Conservation (phyloP, 2,888 invertebrate species). For the Pterobdella sp. region DNA sequence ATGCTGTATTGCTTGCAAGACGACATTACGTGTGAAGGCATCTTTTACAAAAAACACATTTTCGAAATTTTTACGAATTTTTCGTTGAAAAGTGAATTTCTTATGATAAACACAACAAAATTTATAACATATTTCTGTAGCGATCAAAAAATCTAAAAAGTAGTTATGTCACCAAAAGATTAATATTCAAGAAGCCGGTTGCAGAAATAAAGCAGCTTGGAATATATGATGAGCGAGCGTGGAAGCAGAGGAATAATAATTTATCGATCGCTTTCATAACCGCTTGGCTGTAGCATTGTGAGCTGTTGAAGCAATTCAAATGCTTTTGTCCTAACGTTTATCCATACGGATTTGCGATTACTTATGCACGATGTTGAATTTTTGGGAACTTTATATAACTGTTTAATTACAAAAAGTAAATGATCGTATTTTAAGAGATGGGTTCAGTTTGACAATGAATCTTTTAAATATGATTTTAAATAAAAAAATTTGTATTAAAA, state of each 20-base stretch:
- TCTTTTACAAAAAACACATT: constrained; percentile 6
- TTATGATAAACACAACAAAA: neutral
- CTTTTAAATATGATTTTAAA: no score
- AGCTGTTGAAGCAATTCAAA: constrained; percentile 8
- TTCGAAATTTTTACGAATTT: neutral
- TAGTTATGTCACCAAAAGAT: constrained; percentile 8
- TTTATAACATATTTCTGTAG: neutral
- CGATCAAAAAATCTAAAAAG: neutral
- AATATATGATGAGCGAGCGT: constrained; percentile 14
- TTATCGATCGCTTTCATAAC: constrained; percentile 16
- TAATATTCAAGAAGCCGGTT: constrained; percentile 10
- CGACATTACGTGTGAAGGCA: constrained; percentile 26
- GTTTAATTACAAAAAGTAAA: no score
- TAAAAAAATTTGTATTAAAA: no score
- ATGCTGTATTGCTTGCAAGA: constrained; percentile 48
- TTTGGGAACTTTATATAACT: no score
- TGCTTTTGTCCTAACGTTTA: constrained; percentile 13
- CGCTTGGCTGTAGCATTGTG: constrained; percentile 12
- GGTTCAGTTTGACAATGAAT: no score
- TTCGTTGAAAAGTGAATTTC: neutral
- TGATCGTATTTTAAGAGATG: no score
- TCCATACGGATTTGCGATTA: no score
- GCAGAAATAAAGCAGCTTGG: constrained; percentile 16
- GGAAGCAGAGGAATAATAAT: constrained; percentile 15
- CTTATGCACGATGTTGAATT: no score